Evolutionary conservation across 2,888 invertebrate species (phyloP).

Genomic region (Rugalucina vietnamica): DNA sequence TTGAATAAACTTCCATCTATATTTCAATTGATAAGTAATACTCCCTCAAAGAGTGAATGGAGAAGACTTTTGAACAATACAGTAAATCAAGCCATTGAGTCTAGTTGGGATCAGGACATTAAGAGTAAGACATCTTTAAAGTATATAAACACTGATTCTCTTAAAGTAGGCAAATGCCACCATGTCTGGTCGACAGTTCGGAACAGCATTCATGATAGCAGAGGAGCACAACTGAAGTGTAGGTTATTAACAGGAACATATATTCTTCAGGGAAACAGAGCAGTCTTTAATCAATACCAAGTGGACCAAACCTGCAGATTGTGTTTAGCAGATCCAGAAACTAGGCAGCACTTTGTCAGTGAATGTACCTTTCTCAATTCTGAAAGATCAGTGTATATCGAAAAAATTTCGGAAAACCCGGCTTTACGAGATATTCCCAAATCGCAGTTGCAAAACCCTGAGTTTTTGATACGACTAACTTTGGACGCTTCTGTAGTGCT

Average conservation of each 20-base stretch:
- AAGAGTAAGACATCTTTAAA: background rate
- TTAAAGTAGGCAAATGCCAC: background rate
- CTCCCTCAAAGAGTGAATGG: background rate
- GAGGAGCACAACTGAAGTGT: background rate
- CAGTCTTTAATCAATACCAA: background rate
- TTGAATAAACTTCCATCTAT: background rate
- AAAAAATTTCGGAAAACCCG: background rate
- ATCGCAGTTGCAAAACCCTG: background rate
- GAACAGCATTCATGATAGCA: background rate
- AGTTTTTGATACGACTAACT: background rate
- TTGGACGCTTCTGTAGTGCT: background rate
- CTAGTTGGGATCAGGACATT: background rate
- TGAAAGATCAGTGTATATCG: background rate
- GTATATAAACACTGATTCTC: background rate
- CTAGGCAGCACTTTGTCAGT: background rate
- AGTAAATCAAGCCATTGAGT: background rate
- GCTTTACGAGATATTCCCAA: background rate
- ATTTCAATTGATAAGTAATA: background rate
- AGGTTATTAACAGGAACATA: background rate
- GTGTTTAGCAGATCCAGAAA: background rate
- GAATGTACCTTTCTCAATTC: background rate
- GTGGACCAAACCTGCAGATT: background rate
- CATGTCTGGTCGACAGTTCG: background rate
- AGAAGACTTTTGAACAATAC: background rate
- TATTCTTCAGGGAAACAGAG: background rate